A percentile compares a stretch with the other conserved stretches of the same genome.
These are phyloP conservation scores for Cossypha polioptera DNA, from an alignment of 2,797 vertebrate genomes.

Conservation along the genomic window DNA sequence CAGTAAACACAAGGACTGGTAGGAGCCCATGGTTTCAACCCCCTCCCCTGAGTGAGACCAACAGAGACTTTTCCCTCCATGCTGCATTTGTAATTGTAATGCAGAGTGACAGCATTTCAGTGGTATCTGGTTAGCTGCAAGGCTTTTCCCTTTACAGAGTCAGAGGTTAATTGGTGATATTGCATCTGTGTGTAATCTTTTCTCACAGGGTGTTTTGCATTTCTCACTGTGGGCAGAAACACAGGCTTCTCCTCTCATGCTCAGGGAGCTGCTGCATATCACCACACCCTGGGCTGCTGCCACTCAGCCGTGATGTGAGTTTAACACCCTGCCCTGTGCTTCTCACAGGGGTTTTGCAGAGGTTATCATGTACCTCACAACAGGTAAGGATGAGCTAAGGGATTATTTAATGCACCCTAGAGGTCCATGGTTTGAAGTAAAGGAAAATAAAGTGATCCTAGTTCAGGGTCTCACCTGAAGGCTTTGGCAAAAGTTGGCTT, in stretches of 20 bases:
- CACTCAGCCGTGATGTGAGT: background rate
- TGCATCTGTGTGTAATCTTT: background rate
- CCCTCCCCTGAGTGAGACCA: background rate
- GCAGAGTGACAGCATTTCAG: background rate
- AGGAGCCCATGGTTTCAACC: background rate
- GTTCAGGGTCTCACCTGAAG: background rate
- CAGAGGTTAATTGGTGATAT: constrained; percentile 47
- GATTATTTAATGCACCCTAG: background rate
- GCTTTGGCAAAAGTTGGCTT: background rate
- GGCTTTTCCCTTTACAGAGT: constrained; percentile 15
- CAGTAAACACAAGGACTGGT: background rate
- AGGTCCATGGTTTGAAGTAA: background rate
- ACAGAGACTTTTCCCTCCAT: background rate
- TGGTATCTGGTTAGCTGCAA: constrained; percentile 4
- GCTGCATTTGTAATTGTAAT: background rate
- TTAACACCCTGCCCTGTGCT: background rate
- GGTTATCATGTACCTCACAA: background rate
- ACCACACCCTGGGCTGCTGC: background rate
- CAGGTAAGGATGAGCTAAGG: background rate
- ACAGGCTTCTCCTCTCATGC: background rate
- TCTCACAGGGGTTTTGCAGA: background rate
- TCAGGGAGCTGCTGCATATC: background rate
- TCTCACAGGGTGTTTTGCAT: background rate
- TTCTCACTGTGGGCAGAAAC: background rate
- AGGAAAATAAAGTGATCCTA: background rate